Conservation (phyloP, 1,140 invertebrate species). For the Drosophila sturtevanti region DNA sequence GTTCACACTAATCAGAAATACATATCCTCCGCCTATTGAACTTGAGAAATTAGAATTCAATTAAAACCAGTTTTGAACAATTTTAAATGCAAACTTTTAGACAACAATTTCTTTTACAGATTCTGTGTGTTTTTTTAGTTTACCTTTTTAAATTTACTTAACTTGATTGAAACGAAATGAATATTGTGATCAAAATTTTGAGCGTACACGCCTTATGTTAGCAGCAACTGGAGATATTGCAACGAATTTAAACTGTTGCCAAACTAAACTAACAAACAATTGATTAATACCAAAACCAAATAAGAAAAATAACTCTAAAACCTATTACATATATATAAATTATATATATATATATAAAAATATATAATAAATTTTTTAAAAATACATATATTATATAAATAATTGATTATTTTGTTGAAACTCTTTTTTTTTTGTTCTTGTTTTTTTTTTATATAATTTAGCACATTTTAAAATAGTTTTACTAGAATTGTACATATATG, state of each 20-base stretch:
- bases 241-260: conserved; percentile 80
- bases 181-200: conserved; percentile 2
- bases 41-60: too few relatives aligned
- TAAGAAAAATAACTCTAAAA: conserved; percentile 39
- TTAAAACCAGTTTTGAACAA: too few relatives aligned
- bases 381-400: conserved; percentile 61
- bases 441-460: conserved; percentile 65
- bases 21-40: too few relatives aligned
- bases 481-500: conserved; percentile 73
- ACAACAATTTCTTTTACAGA: too few relatives aligned
- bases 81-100: too few relatives aligned
- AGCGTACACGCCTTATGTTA: conserved; percentile 43
- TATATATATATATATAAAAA: conserved; percentile 60
- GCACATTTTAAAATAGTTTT: conserved; percentile 68
- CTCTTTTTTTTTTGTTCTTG: conserved; percentile 24
- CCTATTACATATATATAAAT: conserved; percentile 56
- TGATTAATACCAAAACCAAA: conserved; percentile 32
- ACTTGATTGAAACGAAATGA: too few relatives aligned
- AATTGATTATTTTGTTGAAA: conserved; percentile 5
- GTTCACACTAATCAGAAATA: too few relatives aligned
- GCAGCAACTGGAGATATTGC: conserved; percentile 78
- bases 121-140: too few relatives aligned
- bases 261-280: conserved; percentile 69
- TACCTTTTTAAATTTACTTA: too few relatives aligned
- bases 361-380: conserved; percentile 67